Base-by-base conservation (phyloP, 2,888 invertebrate genomes). In the Troides oblongomaculatus region DNA sequence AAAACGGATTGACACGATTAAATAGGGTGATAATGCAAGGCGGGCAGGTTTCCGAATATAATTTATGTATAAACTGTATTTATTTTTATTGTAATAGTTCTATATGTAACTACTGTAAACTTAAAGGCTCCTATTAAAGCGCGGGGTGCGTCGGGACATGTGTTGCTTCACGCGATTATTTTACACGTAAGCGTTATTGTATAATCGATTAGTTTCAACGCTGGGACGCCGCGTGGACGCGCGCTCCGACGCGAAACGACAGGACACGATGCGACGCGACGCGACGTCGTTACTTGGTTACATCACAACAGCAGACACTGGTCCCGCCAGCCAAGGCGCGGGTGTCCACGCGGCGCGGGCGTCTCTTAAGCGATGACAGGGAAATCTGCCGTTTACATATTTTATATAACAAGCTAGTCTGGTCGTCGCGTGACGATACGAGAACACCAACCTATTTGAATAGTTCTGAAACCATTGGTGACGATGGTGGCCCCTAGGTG, bases 401-500 rank as follows among this genome's bases (percentile, higher is more conserved):
- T 76, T 76, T 76, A 79, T 78, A 74, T 76, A 75, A 79, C 78
- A 79, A 75, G 77, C 82, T 82, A 79, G 82, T 82, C 82, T 67
- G 69, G 80, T 78, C 76, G 75, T 63, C 56, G 53, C 56, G 79
- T 80, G 79, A 77, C 74, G 76, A 80, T 79, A 81, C 76, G 72
- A 76, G 75, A 80, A 84, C 82, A 86, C 84, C 86, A 83, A 86
- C 82, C 80, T 83, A 82, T 80, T 83, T 79, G 80, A 82, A 82
- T 85, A 84, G 84, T 81, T 83, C 76, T 80, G 77, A 80, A 84
- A 83, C 82, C 83, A 79, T 82, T 83, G 84, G 84, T 85, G 46
- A 46, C 84, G 81, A 84, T 84, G 79, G 83, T 80, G 88, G 88
- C 89, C 89, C 89, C 88, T 86, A 88, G 86, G 81, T 85, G 84